These are phyloP conservation scores for Plecotus auritus DNA, from an alignment of 2,113 vertebrate species.

Conservation along the genomic window DNA sequence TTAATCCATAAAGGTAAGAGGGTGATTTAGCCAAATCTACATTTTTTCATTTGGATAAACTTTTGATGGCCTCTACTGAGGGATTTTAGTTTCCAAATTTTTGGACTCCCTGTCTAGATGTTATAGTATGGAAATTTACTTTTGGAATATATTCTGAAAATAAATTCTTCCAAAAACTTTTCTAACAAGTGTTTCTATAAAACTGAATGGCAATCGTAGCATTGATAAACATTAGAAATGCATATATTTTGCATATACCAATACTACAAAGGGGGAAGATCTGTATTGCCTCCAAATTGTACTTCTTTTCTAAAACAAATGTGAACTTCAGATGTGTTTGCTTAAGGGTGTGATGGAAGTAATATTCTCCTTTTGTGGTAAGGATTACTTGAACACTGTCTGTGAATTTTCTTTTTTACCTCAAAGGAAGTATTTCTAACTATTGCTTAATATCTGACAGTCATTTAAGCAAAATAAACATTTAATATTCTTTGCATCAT, in stretches of 20 bases:
- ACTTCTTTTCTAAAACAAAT: not conserved
- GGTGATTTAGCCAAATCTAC: not conserved
- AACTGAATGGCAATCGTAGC: not conserved
- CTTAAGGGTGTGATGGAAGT: not conserved
- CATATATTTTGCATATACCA: not conserved
- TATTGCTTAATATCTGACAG: conserved; percentile 57
- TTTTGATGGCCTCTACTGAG: not conserved
- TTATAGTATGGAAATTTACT: not conserved
- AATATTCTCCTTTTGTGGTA: conserved; percentile 32
- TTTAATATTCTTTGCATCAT: conserved; percentile 43
- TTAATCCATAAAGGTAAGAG: not conserved
- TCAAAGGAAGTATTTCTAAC: conserved; percentile 27
- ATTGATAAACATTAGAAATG: not conserved
- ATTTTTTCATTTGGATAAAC: conserved; percentile 40
- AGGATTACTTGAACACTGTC: conserved; percentile 4
- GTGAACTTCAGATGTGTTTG: conserved; percentile 22
- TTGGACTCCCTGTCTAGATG: not conserved
- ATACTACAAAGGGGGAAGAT: not conserved
- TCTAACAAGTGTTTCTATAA: not conserved
- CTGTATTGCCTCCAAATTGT: not conserved
- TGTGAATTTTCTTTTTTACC: not conserved
- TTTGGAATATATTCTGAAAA: not conserved
- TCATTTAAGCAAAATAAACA: conserved; percentile 12
- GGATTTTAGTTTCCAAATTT: not conserved
- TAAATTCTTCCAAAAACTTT: not conserved